Conservation (phyloP, 2,113 vertebrate genomes). For the Paracanthobrama guichenoti region DNA sequence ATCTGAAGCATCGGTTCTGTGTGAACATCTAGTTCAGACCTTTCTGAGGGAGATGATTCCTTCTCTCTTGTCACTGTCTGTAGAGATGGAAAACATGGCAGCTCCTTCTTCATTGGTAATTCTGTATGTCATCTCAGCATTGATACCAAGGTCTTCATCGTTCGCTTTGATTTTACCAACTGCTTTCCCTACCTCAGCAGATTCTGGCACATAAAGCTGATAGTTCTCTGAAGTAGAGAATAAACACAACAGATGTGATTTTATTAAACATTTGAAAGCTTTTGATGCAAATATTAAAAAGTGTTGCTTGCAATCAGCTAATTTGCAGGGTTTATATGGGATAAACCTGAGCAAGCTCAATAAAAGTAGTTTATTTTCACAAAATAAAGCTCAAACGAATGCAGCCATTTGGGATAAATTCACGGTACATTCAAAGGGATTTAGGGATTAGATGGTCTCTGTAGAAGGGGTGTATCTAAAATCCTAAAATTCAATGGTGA, state of each 20-base stretch:
- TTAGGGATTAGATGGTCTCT: slow-evolving; percentile 20
- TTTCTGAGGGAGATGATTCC: slow-evolving; percentile 92
- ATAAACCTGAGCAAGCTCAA: slow-evolving; percentile 16
- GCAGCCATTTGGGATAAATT: background rate
- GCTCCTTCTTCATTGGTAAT: slow-evolving; percentile 91
- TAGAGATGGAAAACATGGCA: slow-evolving; percentile 87
- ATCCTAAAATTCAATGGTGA: background rate
- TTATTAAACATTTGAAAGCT: background rate
- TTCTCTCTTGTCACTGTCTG: slow-evolving; percentile 91
- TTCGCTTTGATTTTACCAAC: slow-evolving; percentile 98
- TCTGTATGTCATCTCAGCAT: slow-evolving; percentile 93
- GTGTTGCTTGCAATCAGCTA: background rate
- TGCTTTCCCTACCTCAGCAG: slow-evolving; percentile 90
- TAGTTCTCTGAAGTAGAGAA: slow-evolving; percentile 85
- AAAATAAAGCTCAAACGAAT: slow-evolving; percentile 4
- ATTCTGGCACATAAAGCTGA: slow-evolving; percentile 94
- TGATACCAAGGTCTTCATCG: slow-evolving; percentile 90
- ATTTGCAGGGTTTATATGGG: slow-evolving; percentile 14
- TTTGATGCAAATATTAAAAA: background rate
- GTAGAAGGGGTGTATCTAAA: background rate
- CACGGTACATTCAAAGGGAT: slow-evolving; percentile 16
- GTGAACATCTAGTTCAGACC: slow-evolving; percentile 70
- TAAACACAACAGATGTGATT: slow-evolving; percentile 9
- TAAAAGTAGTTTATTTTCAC: slow-evolving; percentile 16
- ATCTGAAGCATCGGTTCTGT: background rate